Conservation (phyloP, 1,140 invertebrate genomes). For the Microplitis mediator region DNA sequence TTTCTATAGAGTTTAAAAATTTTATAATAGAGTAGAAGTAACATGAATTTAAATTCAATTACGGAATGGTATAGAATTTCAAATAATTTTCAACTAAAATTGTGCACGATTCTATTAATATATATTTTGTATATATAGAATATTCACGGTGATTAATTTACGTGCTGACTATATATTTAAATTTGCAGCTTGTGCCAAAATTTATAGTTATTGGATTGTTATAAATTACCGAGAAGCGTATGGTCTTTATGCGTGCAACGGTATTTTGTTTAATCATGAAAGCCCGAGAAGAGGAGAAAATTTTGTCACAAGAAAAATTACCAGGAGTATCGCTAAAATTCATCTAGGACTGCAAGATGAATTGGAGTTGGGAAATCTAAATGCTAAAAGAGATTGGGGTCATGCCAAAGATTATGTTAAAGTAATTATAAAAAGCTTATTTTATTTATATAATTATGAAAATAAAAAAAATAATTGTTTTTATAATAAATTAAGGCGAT, state of each 20-base stretch:
- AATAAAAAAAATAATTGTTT: neutral
- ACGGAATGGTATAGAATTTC: no score
- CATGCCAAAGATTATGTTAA: constrained; percentile 99
- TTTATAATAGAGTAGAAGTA: no score
- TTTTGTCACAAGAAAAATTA: constrained; percentile 99
- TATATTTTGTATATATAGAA: no score
- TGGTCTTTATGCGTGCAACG: constrained; percentile 97
- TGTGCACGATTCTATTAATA: no score
- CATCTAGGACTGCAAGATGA: constrained; percentile 83
- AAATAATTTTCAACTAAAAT: no score
- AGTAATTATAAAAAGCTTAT: constrained; percentile 60
- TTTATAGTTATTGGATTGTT: constrained; percentile 99
- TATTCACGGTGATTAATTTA: no score
- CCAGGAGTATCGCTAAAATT: constrained; percentile 96
- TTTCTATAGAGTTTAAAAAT: no score
- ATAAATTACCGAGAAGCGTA: constrained; percentile 99
- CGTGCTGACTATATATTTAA: constrained; percentile 2
- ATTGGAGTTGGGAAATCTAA: constrained; percentile 94
- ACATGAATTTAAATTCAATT: no score
- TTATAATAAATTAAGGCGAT: constrained; percentile 75
- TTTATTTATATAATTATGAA: neutral
- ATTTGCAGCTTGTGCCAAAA: constrained; percentile 90
- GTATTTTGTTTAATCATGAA: constrained; percentile 99
- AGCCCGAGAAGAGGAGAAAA: constrained; percentile 97
- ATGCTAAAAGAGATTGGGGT: constrained; percentile 97